phyloP scores from a whole-genome alignment of 2,113 vertebrate species.

The Pelmatolapia mariae region DNA sequence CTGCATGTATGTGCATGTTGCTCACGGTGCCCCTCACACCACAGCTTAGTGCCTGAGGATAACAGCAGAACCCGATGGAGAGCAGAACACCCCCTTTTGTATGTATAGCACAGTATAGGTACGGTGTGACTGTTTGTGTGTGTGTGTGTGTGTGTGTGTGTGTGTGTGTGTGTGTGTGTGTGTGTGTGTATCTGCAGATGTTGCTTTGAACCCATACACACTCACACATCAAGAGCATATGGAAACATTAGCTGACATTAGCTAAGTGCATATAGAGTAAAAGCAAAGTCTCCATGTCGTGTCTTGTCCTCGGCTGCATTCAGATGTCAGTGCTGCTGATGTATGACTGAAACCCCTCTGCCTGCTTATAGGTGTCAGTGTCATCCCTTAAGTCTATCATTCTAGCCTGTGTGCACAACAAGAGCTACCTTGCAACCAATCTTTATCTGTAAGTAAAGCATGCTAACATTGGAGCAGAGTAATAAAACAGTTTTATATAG shows the following conservation, averaged over 20 bases:
- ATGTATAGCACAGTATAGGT: not conserved
- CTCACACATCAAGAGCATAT: not conserved
- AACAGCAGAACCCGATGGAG: not conserved
- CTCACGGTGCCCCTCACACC: not conserved
- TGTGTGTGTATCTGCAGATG: not conserved
- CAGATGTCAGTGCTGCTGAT: slow-evolving; percentile 11
- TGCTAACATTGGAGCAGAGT: not conserved
- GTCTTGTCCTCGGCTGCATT: slow-evolving; percentile 47
- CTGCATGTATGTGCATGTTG: slow-evolving; percentile 52
- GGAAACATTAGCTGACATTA: not conserved
- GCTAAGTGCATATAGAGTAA: not conserved
- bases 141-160: not conserved
- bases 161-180: not conserved
- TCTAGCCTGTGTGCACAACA: not conserved
- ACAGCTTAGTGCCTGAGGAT: slow-evolving; percentile 8
- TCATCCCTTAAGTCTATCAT: not conserved
- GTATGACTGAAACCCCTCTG: not conserved
- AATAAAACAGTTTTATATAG: not conserved
- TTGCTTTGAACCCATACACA: not conserved
- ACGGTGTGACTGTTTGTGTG: not conserved
- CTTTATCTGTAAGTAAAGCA: not conserved
- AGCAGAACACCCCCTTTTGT: not conserved
- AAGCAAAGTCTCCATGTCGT: slow-evolving; percentile 11
- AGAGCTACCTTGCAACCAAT: not conserved
- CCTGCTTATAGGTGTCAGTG: not conserved